A percentile compares a stretch with the other conserved stretches of the same genome.
Conservation (phyloP, 2,888 invertebrate genomes). For the Mellilla xanthometata region DNA sequence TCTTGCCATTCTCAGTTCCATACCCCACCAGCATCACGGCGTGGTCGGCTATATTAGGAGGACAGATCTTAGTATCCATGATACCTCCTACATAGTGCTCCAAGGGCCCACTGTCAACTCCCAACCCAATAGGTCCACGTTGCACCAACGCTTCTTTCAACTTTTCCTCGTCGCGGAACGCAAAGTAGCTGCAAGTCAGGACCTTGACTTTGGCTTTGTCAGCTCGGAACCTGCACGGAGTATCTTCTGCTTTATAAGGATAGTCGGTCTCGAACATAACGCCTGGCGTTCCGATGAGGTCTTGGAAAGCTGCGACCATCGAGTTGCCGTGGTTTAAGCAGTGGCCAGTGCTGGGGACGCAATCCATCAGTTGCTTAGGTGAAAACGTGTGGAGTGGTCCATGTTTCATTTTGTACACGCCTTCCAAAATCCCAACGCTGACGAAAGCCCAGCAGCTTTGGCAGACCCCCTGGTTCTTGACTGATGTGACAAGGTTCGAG, state of each 20-base stretch:
- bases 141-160: not conserved
- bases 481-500: not conserved
- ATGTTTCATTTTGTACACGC: not conserved
- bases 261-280: not conserved
- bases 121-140: not conserved
- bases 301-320: not conserved
- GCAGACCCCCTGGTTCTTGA: not conserved
- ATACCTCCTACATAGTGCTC: not conserved
- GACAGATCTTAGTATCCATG: not conserved
- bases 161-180: not conserved
- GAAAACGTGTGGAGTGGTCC: not conserved
- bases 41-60: not conserved
- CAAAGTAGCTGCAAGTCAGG: not conserved
- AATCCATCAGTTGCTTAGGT: constrained; percentile 1
- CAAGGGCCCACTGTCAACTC: not conserved
- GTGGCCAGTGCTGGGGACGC: not conserved
- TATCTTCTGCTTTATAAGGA: not conserved
- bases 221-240: not conserved
- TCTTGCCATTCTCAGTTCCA: too few relatives aligned
- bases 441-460: not conserved
- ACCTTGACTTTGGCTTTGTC: not conserved
- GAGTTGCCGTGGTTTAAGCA: not conserved
- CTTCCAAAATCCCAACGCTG: not conserved
- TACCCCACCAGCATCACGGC: too few relatives aligned
- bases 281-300: not conserved